Percentiles rank a stretch among this genome's conserved stretches.
Conservation (phyloP, 2,113 vertebrate species). For the Trochalopteron elliotii region DNA sequence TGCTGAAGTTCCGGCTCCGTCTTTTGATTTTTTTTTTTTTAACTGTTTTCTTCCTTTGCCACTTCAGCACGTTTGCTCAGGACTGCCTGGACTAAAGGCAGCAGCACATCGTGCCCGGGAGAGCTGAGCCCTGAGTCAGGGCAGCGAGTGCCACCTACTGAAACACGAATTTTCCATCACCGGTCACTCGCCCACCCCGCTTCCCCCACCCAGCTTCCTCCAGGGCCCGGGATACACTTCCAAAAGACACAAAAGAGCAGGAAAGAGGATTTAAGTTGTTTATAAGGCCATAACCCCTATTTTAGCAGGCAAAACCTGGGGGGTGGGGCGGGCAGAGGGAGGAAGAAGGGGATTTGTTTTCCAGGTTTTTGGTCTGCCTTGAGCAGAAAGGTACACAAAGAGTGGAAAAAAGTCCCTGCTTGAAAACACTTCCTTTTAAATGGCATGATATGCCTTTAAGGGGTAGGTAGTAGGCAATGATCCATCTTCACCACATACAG, state of each 20-base stretch:
- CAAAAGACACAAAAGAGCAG: constrained; percentile 23
- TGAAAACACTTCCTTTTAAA: constrained; percentile 22
- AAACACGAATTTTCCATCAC: not conserved
- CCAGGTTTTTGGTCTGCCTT: not conserved
- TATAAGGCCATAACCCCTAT: not conserved
- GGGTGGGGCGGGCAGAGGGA: too few species aligned
- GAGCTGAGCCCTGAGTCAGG: not conserved
- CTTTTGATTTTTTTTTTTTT: not conserved
- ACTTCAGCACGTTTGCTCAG: not conserved
- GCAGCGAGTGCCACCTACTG: constrained; percentile 49
- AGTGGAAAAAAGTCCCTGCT: not conserved
- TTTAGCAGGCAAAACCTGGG: not conserved
- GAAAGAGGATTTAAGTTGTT: constrained; percentile 34
- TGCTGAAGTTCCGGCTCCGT: not conserved
- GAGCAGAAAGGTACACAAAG: constrained; percentile 8
- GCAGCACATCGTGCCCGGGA: not conserved
- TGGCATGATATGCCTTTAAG: constrained; percentile 66
- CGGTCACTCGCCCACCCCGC: not conserved
- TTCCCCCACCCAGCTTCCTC: not conserved
- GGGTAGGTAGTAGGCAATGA: constrained; percentile 63
- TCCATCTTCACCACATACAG: constrained; percentile 72
- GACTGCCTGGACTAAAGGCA: not conserved
- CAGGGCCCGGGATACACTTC: not conserved
- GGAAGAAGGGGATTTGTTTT: constrained; percentile 11
- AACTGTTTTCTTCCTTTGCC: not conserved